A percentile compares a stretch with the other conserved stretches of the same genome.
phyloP scores from a whole-genome alignment of 35 echinoderm and acorn worm species.

The Apostichopus japonicus region DNA sequence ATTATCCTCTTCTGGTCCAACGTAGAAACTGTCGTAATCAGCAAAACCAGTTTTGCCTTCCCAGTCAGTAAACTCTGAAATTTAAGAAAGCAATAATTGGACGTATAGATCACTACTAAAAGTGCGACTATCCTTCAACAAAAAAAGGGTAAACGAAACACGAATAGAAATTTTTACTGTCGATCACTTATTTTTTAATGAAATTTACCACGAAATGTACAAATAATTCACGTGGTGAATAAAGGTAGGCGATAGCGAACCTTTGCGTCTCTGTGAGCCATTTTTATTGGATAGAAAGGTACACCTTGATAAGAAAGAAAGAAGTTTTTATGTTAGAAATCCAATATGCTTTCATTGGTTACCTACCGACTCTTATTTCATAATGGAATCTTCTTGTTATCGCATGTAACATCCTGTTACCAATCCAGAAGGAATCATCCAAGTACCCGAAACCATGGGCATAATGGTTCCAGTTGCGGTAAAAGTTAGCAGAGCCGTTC shows the following conservation, averaged over 20 bases:
- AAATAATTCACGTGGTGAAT: no score
- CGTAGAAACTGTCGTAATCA: conserved; percentile 67
- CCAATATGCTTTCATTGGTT: no score
- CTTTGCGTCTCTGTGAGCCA: no score
- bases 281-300: no score
- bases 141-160: no score
- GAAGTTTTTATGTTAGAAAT: no score
- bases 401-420: conserved; percentile 76
- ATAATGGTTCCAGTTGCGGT: conserved; percentile 79
- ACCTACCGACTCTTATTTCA: conserved; percentile 86
- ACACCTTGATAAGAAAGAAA: no score
- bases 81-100: not conserved
- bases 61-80: conserved; percentile 90
- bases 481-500: conserved; percentile 86
- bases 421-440: conserved; percentile 79
- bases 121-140: no score
- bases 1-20: conserved; percentile 61
- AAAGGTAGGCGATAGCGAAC: no score
- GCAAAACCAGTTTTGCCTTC: conserved; percentile 77
- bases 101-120: not conserved
- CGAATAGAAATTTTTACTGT: no score
- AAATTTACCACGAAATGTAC: no score
- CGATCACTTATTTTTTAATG: no score
- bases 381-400: conserved; percentile 69
- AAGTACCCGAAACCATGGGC: conserved; percentile 82